These are phyloP conservation scores for Drosophila leontia DNA, from an alignment of 1,140 invertebrate species.

Conservation along the genomic window DNA sequence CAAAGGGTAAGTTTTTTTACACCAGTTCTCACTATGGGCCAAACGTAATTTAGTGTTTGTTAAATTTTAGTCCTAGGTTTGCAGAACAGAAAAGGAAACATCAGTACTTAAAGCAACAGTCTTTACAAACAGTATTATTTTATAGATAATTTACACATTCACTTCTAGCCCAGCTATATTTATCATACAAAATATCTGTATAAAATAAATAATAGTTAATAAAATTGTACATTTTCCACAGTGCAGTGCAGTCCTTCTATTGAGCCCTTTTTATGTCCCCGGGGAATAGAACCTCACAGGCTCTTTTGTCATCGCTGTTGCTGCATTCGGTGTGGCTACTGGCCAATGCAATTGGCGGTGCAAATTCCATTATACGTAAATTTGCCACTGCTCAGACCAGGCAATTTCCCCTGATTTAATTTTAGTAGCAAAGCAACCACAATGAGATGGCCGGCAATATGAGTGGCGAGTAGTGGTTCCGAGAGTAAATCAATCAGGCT, in stretches of 20 bases:
- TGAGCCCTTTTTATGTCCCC: slow-evolving; percentile 1
- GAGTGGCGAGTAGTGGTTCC: slow-evolving; percentile 9
- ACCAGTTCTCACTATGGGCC: not conserved
- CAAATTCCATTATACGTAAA: slow-evolving; percentile 26
- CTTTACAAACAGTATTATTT: no score
- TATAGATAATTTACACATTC: not conserved
- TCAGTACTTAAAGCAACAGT: not conserved
- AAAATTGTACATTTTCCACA: not conserved
- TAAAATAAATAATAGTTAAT: not conserved
- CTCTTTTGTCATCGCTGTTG: slow-evolving; percentile 4
- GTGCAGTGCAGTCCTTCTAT: slow-evolving; percentile 1
- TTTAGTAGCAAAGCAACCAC: slow-evolving; percentile 21
- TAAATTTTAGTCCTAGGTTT: not conserved
- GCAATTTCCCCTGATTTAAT: slow-evolving; percentile 24
- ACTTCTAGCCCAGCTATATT: not conserved
- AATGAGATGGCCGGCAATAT: slow-evolving; percentile 5
- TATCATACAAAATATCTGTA: not conserved
- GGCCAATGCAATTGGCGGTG: slow-evolving; percentile 22
- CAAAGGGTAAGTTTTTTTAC: not conserved
- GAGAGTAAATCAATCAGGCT: not conserved
- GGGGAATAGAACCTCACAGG: not conserved
- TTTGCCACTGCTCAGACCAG: slow-evolving; percentile 23
- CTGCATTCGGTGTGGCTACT: slow-evolving; percentile 8
- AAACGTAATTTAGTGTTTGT: no score
- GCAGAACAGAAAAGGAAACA: not conserved